phyloP scores from a whole-genome alignment of 2,797 vertebrate genomes.

The Ciconia nigra region DNA sequence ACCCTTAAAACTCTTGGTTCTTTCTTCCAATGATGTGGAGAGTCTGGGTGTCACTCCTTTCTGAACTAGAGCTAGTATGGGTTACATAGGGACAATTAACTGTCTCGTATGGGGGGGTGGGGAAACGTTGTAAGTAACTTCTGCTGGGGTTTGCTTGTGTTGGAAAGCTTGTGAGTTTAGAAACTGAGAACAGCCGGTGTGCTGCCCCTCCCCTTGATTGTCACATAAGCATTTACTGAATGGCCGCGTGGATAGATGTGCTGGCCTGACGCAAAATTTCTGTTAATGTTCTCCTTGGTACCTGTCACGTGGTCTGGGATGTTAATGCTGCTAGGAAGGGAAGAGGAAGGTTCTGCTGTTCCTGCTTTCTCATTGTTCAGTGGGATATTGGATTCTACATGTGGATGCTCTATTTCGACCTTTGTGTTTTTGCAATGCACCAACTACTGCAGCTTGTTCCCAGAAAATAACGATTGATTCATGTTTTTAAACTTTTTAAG shows the following conservation, averaged over 20 bases:
- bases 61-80: not conserved
- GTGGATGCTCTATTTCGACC: not conserved
- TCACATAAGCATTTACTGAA: not conserved
- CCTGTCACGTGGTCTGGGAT: not conserved
- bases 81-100: not conserved
- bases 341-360: not conserved
- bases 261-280: not conserved
- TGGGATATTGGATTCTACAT: not conserved
- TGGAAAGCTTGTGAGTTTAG: not conserved
- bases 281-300: not conserved
- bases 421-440: not conserved
- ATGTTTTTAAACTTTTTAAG: not conserved
- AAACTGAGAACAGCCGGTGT: not conserved
- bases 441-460: not conserved
- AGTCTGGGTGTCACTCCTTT: not conserved
- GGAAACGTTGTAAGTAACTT: not conserved
- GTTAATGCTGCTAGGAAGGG: not conserved
- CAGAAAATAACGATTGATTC: not conserved
- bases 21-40: not conserved
- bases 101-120: accelerated
- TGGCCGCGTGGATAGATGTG: not conserved
- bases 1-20: not conserved
- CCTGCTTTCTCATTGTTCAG: not conserved
- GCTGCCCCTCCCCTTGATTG: not conserved
- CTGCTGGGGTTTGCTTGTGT: not conserved